Base-by-base conservation (phyloP, 2,113 vertebrate species). In the Sinocyclocheilus maitianheensis region DNA sequence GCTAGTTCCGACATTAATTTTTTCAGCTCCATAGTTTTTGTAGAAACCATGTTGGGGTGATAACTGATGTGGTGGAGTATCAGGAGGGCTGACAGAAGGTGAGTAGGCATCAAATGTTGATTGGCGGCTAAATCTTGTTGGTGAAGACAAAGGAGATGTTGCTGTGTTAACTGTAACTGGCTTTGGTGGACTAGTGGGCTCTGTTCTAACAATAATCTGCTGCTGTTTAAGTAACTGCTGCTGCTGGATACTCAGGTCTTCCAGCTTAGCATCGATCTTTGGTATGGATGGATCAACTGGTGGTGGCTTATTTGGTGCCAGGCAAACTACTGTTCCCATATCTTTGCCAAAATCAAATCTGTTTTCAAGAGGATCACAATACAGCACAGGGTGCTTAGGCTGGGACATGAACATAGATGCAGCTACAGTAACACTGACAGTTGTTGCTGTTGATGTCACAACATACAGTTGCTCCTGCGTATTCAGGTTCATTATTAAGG, bases 401-500 rank as follows among this genome's bases (percentile, higher is more conserved):
- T 98, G 97, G 0, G 96, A 96, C 90, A 97, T 94, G 75, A 99
- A 96, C 96, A 99, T 93, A 24, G 98, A 97, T 1, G 97, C 97
- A 76, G 98, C 96, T 22, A 98, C 95, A 51, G 97, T 98, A 88
- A 98, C 95, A 91, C 97, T 91, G 2, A 98, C 94, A 0, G 97
- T 98, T 88, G 96, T 97, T 88, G 97, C 91, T 53, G 96, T 95
- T 0, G 94, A 94, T 0, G 95, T 93, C 84, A 95, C 93, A 74
- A 95, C 86, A 0, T 96, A 95, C 3, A 95, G 93, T 86, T 97
- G 96, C 90, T 99, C 97, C 91, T 99, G 98, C 76, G 96, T 94
- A 1, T 99, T 98, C 55, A 99, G 93, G 86, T 99, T 99, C 93
- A 99, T 98, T 87, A 99, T 98, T 65, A 99, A 89, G 26, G 98